Evolutionary conservation across 1,140 invertebrate species (phyloP), one percentile per base, ranked within the genome.

Genomic region (Cyclargus thomasi): DNA sequence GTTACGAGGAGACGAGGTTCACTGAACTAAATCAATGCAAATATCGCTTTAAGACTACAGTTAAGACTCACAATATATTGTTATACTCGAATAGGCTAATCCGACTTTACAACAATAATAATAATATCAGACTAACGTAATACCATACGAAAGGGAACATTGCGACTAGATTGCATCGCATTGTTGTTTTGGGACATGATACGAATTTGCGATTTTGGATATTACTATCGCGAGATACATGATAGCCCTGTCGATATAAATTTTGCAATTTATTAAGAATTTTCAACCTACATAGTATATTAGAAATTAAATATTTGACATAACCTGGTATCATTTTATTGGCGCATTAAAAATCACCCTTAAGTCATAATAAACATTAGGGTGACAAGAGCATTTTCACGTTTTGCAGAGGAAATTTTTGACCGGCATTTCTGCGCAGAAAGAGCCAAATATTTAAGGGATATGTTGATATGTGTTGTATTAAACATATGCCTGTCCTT

Each of bases 11-110:
- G 39, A 47, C 39, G 39, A 47, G 39, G 39, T 16, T 70, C 72
- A 76, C 71, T 75, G 66, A 64, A 69, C 23, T 69, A 65, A 53
- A 73, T 70, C 72, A 73, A 73, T 73, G 72, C 72, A 70, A 59
- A 73, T 59, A 64, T 53, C 63, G 67, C 68, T 73, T 73, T 72
- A 72, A 64, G 47, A 36, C 62, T 64, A 36, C 70, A 47, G 23
- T 67, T 68, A 63, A 20, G 67, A 39, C 63, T 67, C 63, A 70
- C 35, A 36, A 62, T 67, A 53, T 65, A 62, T 62, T 63, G 29
- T 64, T 64, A 36, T 70, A 64, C 69, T 70, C 69, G 69, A 70
- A 70, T 70, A 70, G 65, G 35, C 35, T 70, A 70, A 63, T 36
- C n/a, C 53, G 29, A 17, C 14, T 22, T 11, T 17, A 16, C 18